Conservation (phyloP, 2,888 invertebrate genomes). For the Lasioglossum villosulum region DNA sequence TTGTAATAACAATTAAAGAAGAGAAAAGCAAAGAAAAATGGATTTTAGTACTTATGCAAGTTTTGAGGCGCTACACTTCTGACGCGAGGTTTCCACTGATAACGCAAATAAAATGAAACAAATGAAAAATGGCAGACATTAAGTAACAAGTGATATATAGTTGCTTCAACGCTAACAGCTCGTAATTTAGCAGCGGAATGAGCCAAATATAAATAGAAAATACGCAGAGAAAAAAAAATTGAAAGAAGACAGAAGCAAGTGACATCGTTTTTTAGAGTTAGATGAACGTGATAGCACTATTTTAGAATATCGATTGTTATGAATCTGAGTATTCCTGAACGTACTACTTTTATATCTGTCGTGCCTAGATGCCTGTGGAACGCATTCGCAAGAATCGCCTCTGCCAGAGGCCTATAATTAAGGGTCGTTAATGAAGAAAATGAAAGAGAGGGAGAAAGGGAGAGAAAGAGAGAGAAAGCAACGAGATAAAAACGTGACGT, state of each 20-base stretch:
- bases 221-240: slow-evolving; percentile 14
- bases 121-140: slow-evolving; percentile 56
- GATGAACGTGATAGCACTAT: slow-evolving; percentile 70
- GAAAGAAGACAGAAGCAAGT: slow-evolving; percentile 43
- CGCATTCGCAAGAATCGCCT: slow-evolving; percentile 68
- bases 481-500: slow-evolving; percentile 65
- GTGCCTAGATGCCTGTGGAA: slow-evolving; percentile 74
- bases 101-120: slow-evolving; percentile 43
- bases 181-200: slow-evolving; percentile 58
- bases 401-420: slow-evolving; percentile 59
- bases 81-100: slow-evolving; percentile 62
- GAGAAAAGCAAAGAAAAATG: slow-evolving; percentile 14
- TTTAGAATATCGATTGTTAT: slow-evolving; percentile 70
- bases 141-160: slow-evolving; percentile 55
- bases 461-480: slow-evolving; percentile 37
- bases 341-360: slow-evolving; percentile 75
- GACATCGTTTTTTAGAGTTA: slow-evolving; percentile 58
- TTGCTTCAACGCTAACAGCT: slow-evolving; percentile 68
- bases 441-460: neutral
- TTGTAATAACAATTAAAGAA: slow-evolving; percentile 49
- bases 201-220: slow-evolving; percentile 30
- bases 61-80: slow-evolving; percentile 65
- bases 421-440: slow-evolving; percentile 51
- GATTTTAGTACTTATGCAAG: slow-evolving; percentile 60
- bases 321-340: slow-evolving; percentile 69